Base-by-base conservation (phyloP, 2,888 invertebrate genomes). In the Aquatica leii region DNA sequence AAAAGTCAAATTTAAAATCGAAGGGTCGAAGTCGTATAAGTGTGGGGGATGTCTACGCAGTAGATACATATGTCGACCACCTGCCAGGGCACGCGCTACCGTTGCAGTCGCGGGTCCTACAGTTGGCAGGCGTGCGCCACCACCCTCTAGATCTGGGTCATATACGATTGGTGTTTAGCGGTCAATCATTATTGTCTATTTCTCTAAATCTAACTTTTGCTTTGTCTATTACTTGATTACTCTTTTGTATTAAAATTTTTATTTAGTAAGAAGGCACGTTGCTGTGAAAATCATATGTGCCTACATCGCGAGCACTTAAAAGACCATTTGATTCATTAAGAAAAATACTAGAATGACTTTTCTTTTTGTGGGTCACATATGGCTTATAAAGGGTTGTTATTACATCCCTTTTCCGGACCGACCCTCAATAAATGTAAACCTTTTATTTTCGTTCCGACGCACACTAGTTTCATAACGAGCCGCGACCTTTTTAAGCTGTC, bases 371-470 rank as follows among this genome's bases (percentile, higher is more conserved):
- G 57, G 65, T 60, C 77, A 74, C 77, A 78, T 78, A 77, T 77
- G 77, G 78, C 70, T 73, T 75, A 74, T 73, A 74, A 75, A 71
- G 75, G 76, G 74, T 76, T 75, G 76, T 78, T 77, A 78, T 77
- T 77, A 77, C 76, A 76, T 75, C 77, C 77, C 77, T 71, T 73
- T 78, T 77, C 78, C 77, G 77, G 76, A 69, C 69, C 69, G 68
- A 67, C 69, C 69, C 60, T 65, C 64, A 63, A 68, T 68, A 73
- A 71, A 70, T 64, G 67, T 58, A 59, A 65, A 71, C 72, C 74
- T 72, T 72, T 75, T 72, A 73, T 74, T 72, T 73, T 71, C 70
- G 69, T 72, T 70, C 74, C 71, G 73, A 69, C 72, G 63, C 68
- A 66, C 66, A 64, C 60, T 56, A 70, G 65, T 62, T 66, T 65